These are phyloP conservation scores for Sphaerophoria taeniata DNA, from an alignment of 2,888 invertebrate species.

Conservation along the genomic window DNA sequence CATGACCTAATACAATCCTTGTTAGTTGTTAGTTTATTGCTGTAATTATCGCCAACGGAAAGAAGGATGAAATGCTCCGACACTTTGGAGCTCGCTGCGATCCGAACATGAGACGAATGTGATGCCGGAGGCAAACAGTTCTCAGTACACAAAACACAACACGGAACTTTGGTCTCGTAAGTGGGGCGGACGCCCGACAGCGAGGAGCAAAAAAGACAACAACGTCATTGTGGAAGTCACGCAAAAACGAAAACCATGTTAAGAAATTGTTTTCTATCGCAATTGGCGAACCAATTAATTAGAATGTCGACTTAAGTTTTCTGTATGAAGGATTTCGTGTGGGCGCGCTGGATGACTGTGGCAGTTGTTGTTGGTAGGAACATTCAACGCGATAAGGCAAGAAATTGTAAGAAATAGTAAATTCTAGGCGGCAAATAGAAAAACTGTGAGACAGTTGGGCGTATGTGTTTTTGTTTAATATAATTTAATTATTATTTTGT, in stretches of 20 bases:
- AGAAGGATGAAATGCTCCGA: conserved; percentile 61
- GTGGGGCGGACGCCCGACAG: neutral
- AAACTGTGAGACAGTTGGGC: no score
- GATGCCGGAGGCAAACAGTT: conserved; percentile 23
- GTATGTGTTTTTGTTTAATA: no score
- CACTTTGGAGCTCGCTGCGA: conserved; percentile 44
- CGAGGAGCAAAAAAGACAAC: conserved; percentile 31
- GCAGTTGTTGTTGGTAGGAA: no score
- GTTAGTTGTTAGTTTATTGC: conserved; percentile 73
- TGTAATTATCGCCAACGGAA: conserved; percentile 67
- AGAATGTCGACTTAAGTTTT: conserved; percentile 68
- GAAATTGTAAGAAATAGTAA: neutral
- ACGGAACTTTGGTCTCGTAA: neutral
- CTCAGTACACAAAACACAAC: neutral
- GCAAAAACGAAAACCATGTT: conserved; percentile 73
- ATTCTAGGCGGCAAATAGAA: no score
- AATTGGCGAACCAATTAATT: conserved; percentile 72
- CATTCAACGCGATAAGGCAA: neutral
- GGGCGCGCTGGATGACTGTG: conserved; percentile 33
- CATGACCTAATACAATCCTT: conserved; percentile 74
- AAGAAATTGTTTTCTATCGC: conserved; percentile 68
- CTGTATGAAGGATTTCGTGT: conserved; percentile 62
- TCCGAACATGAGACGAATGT: conserved; percentile 1
- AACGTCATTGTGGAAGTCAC: conserved; percentile 59
- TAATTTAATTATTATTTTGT: no score